phyloP scores from a whole-genome alignment of 2,888 invertebrate genomes.

The Chrysolina oricalcia region DNA sequence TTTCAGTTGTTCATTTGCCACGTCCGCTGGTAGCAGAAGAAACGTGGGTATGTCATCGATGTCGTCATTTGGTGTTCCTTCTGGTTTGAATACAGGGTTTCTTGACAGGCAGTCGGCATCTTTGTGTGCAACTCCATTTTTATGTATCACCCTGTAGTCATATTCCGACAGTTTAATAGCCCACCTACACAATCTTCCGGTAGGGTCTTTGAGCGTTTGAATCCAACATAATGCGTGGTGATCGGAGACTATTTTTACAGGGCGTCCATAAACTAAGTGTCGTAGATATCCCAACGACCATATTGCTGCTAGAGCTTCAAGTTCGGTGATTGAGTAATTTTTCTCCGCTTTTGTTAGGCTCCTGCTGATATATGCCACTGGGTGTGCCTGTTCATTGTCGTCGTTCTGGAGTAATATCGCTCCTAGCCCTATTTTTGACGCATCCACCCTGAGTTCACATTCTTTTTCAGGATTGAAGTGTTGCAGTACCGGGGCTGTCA shows the following conservation, averaged over 20 bases:
- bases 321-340: conserved; percentile 50
- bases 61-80: conserved; percentile 11
- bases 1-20: conserved; percentile 43
- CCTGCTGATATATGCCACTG: conserved; percentile 53
- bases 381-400: conserved; percentile 43
- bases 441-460: conserved; percentile 51
- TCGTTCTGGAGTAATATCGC: conserved; percentile 50
- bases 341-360: conserved; percentile 51
- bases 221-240: conserved; percentile 46
- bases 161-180: neutral
- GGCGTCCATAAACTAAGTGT: conserved; percentile 47
- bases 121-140: conserved; percentile 26
- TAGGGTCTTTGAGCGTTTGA: conserved; percentile 42
- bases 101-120: conserved; percentile 42
- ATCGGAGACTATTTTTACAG: conserved; percentile 46
- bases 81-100: conserved; percentile 39
- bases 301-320: conserved; percentile 47
- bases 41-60: conserved; percentile 42
- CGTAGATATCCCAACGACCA: conserved; percentile 48
- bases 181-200: conserved; percentile 31
- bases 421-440: conserved; percentile 44
- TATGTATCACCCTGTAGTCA: neutral
- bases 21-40: conserved; percentile 38
- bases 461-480: conserved; percentile 41
- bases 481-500: conserved; percentile 41